Base-by-base conservation (phyloP, 2,113 vertebrate genomes). In the Centropristis striata region DNA sequence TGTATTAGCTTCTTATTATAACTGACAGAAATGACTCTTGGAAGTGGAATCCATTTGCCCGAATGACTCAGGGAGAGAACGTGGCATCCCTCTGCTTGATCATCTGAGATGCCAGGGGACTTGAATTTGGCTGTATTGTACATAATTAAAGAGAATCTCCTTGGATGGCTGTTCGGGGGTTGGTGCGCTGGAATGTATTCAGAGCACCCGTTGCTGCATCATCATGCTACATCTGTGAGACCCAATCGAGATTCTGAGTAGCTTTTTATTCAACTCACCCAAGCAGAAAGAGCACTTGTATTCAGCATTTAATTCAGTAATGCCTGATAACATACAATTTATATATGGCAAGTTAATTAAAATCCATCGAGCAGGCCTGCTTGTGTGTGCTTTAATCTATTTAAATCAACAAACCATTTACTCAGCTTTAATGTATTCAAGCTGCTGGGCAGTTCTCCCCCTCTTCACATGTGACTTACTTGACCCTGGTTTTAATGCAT, bases 311-410 rank as follows among this genome's bases (percentile, higher is more conserved):
- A 88, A 93, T 93, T 88, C 86, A 83, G 81, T 86, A 88, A 87
- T 84, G 89, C 84, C 80, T 87, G 90, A 93, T 95, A 93, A 94
- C 92, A 83, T 90, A 89, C 85, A 91, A 90, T 94, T 92, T 93
- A 90, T 94, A 92, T 92, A 92, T 92, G 92, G 92, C 90, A 90
- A 91, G 88, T 94, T 94, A 94, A 94, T 95, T 94, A 94, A 92
- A 94, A 93, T 86, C 88, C 88, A 91, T 84, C 69, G 68, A 92
- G 90, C 72, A 87, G 86, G 86, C 71, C 71, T 88, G 81, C 85
- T 83, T 92, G 77, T 92, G 83, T 90, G 77, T 86, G 86, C 80
- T 84, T 80, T 91, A 93, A 93, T 93, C 92, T 92, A 55, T 91
- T 86, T 88, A 88, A 92, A 92, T 91, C 92, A 94, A 92, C 94